Evolutionary conservation across 1,140 invertebrate species (phyloP).

Genomic region (Anastatus disparis): DNA sequence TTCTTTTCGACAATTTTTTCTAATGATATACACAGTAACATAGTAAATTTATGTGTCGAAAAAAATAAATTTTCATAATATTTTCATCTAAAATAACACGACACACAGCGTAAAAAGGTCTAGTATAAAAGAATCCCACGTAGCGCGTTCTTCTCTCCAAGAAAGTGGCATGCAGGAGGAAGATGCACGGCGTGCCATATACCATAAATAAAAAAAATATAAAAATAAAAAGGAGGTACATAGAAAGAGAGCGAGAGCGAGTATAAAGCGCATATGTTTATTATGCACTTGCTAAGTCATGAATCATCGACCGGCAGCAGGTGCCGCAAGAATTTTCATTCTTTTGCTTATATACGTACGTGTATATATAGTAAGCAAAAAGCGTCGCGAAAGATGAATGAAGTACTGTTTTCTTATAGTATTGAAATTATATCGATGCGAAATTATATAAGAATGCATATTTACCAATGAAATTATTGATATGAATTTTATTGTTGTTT

Average conservation of each 20-base stretch:
- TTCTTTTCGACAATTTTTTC: too few species aligned
- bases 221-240: neutral
- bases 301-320: constrained; percentile 35
- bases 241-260: constrained; percentile 2
- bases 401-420: constrained; percentile 44
- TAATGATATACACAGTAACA: too few species aligned
- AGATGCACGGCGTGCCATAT: constrained; percentile 27
- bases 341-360: constrained; percentile 31
- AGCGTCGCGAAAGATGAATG: constrained; percentile 48
- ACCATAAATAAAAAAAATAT: neutral
- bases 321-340: constrained; percentile 37
- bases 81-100: neutral
- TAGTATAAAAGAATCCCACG: neutral
- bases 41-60: too few species aligned
- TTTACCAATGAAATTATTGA: constrained; percentile 31
- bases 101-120: too few species aligned
- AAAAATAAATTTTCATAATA: too few species aligned
- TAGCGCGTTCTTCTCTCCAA: neutral
- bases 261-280: constrained; percentile 18
- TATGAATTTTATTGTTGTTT: constrained; percentile 37
- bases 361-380: too few species aligned
- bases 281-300: constrained; percentile 35
- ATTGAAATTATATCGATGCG: constrained; percentile 20
- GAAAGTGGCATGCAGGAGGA: constrained; percentile 26
- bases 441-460: neutral